Evolutionary conservation across 2,888 invertebrate genomes (phyloP).

Genomic region (Melipona beecheii): DNA sequence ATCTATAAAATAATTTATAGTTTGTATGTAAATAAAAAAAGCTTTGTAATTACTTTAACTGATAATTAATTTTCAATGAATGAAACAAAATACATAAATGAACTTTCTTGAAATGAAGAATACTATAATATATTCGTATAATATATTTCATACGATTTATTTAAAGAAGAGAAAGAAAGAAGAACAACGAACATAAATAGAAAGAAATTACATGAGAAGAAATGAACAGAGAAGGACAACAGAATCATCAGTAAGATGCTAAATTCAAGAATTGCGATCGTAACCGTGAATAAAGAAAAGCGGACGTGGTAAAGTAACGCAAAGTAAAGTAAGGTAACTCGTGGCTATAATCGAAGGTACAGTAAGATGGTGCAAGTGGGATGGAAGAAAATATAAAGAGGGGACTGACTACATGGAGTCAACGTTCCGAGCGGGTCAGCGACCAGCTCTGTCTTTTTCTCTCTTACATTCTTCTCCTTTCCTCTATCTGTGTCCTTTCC

Average conservation of each 20-base stretch:
- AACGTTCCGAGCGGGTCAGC: slow-evolving; percentile 84
- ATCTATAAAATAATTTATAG: background rate
- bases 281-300: slow-evolving; percentile 50
- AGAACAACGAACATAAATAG: too few species aligned
- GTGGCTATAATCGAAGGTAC: slow-evolving; percentile 73
- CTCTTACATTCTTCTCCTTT: slow-evolving; percentile 57
- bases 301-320: slow-evolving; percentile 62
- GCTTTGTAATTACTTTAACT: background rate
- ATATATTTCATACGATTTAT: background rate
- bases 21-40: background rate
- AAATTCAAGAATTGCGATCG: slow-evolving; percentile 38
- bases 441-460: slow-evolving; percentile 78
- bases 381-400: slow-evolving; percentile 79
- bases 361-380: slow-evolving; percentile 70
- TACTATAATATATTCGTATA: rapidly evolving
- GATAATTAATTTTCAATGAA: background rate
- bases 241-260: slow-evolving; percentile 9
- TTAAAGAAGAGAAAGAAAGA: too few species aligned
- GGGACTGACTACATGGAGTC: slow-evolving; percentile 83
- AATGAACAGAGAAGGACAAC: background rate
- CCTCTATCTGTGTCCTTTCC: slow-evolving; percentile 21
- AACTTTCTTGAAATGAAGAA: background rate
- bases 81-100: background rate
- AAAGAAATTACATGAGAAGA: background rate
- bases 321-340: slow-evolving; percentile 70